phyloP scores from a whole-genome alignment of 2,888 invertebrate genomes.

The Microctonus brassicae region DNA sequence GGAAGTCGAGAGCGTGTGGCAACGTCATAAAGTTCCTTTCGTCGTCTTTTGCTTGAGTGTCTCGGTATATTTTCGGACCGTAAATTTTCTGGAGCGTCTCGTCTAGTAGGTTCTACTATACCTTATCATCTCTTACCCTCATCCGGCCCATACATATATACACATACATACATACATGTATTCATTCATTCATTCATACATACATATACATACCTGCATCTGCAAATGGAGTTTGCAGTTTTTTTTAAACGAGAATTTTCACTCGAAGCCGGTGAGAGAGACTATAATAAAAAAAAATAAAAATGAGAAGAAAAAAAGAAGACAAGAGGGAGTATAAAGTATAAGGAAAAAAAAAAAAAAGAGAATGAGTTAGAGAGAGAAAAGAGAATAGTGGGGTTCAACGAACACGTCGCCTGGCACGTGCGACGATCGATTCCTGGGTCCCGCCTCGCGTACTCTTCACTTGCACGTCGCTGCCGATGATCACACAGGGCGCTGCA shows the following conservation, averaged over 20 bases:
- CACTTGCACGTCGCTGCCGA: constrained; percentile 26
- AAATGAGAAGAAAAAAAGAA: constrained; percentile 19
- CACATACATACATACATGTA: not conserved
- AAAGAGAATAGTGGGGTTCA: constrained; percentile 30
- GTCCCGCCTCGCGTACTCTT: constrained; percentile 32
- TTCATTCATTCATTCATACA: too few species aligned
- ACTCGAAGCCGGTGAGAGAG: constrained; percentile 22
- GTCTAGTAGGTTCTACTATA: constrained; percentile 12
- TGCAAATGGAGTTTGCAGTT: constrained; percentile 33
- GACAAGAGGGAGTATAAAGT: constrained; percentile 10
- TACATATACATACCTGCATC: constrained; percentile 11
- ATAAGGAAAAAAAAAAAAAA: constrained; percentile 10
- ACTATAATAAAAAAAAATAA: constrained; percentile 2
- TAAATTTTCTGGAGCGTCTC: constrained; percentile 32
- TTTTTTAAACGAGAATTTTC: constrained; percentile 30
- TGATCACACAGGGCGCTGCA: constrained; percentile 32
- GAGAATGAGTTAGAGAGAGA: constrained; percentile 29
- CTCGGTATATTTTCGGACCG: constrained; percentile 16
- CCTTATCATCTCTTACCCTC: constrained; percentile 21
- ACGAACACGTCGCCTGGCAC: constrained; percentile 38
- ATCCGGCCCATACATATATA: not conserved
- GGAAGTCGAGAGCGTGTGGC: not conserved
- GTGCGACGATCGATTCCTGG: constrained; percentile 40
- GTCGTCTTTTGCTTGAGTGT: constrained; percentile 13
- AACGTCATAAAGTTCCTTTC: constrained; percentile 26